Percentiles rank a stretch among this genome's conserved stretches.
Conservation (phyloP, 30 jellyfish, hydroid and myxozoan genomes). For the Catostylus mosaicus region DNA sequence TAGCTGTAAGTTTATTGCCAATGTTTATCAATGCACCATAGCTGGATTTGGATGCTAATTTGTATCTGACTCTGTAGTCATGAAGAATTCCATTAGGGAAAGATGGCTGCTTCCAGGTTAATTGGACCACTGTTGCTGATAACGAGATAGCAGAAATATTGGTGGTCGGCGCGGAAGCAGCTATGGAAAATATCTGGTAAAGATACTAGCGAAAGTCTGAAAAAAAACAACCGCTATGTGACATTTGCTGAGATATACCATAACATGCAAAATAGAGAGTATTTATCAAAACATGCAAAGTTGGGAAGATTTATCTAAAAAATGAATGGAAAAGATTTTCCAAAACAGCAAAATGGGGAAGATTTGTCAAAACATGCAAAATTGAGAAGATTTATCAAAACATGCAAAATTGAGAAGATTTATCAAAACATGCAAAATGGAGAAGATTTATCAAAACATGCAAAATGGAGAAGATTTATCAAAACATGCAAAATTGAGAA, state of each 20-base stretch:
- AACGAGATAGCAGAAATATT: slow-evolving; percentile 3
- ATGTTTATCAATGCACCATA: neutral
- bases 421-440: too few relatives aligned
- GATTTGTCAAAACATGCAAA: too few relatives aligned
- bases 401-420: too few relatives aligned
- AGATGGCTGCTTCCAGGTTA: slow-evolving; percentile 59
- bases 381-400: too few relatives aligned
- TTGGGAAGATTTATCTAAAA: too few relatives aligned
- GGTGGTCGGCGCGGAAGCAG: slow-evolving; percentile 46
- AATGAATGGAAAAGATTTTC: too few relatives aligned
- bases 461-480: too few relatives aligned
- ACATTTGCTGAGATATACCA: neutral
- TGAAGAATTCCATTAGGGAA: slow-evolving; percentile 66
- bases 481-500: too few relatives aligned
- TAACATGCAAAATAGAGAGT: too few relatives aligned
- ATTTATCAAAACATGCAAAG: too few relatives aligned
- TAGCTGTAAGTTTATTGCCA: neutral
- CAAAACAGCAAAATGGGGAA: too few relatives aligned
- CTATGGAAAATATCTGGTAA: neutral
- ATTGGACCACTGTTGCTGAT: slow-evolving; percentile 23
- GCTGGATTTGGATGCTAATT: neutral
- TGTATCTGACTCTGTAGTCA: slow-evolving; percentile 36
- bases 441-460: too few relatives aligned
- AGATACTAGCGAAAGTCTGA: neutral
- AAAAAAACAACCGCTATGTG: neutral